phyloP scores from a whole-genome alignment of 1,140 invertebrate genomes.

The Pogonomyrmex barbatus region DNA sequence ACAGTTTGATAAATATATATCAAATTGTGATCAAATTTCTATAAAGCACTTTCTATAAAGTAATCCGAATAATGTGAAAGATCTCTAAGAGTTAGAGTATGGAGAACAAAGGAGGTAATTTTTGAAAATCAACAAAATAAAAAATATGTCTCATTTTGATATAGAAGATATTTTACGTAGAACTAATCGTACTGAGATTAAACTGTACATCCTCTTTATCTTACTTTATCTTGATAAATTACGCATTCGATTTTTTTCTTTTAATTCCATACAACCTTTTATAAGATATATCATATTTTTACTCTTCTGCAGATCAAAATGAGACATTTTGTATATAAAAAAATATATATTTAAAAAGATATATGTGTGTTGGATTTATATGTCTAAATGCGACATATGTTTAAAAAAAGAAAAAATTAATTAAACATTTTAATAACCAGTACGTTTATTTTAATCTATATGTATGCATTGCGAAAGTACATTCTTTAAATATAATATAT shows the following conservation, averaged over 20 bases:
- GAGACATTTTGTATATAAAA: background rate
- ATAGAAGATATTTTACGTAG: background rate
- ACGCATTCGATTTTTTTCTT: background rate
- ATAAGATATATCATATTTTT: background rate
- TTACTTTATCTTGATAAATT: background rate
- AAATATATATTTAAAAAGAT: conserved; percentile 15
- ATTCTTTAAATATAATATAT: background rate
- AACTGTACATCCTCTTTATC: too few relatives aligned
- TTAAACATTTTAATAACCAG: conserved; percentile 17
- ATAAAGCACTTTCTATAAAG: background rate
- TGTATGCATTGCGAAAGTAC: background rate
- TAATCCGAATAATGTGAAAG: conserved; percentile 8
- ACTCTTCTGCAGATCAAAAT: background rate
- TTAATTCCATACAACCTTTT: background rate
- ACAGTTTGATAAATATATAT: too few relatives aligned
- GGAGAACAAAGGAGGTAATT: too few relatives aligned
- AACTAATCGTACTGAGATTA: too few relatives aligned
- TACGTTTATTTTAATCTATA: background rate
- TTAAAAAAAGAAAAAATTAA: background rate
- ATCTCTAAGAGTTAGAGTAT: background rate
- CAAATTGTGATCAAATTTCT: conserved; percentile 16
- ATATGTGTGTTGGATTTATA: conserved; percentile 4
- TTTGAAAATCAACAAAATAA: background rate
- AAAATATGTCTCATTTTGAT: background rate
- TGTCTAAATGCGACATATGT: background rate